A percentile compares a stretch with the other conserved stretches of the same genome.
Evolutionary conservation across 2,113 vertebrate genomes (phyloP).

Genomic region (Indri indri): DNA sequence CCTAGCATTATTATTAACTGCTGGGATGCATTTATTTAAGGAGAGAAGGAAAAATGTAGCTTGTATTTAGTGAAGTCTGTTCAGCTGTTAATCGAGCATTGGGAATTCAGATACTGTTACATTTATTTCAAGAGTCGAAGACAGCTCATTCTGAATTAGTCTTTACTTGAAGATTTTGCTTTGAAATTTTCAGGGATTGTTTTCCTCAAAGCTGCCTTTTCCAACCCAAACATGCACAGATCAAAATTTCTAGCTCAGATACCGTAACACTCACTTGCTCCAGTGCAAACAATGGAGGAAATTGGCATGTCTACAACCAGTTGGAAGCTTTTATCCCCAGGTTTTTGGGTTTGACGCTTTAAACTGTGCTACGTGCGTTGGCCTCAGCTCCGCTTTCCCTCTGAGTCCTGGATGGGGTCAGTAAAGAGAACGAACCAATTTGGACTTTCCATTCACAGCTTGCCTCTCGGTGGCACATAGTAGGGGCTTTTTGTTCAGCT

Average conservation of each 20-base stretch:
- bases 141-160: slow-evolving; percentile 49
- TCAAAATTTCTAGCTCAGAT: background rate
- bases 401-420: background rate
- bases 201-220: slow-evolving; percentile 41
- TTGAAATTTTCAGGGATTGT: slow-evolving; percentile 53
- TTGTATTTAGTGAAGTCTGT: slow-evolving; percentile 30
- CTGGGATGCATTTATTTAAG: slow-evolving; percentile 53
- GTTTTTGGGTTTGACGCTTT: slow-evolving; percentile 9
- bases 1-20: slow-evolving; percentile 49
- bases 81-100: background rate
- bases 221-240: slow-evolving; percentile 58
- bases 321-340: slow-evolving; percentile 67
- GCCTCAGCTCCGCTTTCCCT: background rate
- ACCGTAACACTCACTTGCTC: slow-evolving; percentile 15
- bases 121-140: slow-evolving; percentile 54
- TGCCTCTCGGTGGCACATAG: background rate
- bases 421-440: background rate
- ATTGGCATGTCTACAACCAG: slow-evolving; percentile 52
- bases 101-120: slow-evolving; percentile 47
- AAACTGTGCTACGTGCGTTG: background rate
- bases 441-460: background rate
- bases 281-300: background rate
- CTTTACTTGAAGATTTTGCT: slow-evolving; percentile 27
- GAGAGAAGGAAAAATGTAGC: slow-evolving; percentile 29
- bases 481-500: background rate